Conservation (phyloP, 1,140 invertebrate species). For the Drosophila obscura region DNA sequence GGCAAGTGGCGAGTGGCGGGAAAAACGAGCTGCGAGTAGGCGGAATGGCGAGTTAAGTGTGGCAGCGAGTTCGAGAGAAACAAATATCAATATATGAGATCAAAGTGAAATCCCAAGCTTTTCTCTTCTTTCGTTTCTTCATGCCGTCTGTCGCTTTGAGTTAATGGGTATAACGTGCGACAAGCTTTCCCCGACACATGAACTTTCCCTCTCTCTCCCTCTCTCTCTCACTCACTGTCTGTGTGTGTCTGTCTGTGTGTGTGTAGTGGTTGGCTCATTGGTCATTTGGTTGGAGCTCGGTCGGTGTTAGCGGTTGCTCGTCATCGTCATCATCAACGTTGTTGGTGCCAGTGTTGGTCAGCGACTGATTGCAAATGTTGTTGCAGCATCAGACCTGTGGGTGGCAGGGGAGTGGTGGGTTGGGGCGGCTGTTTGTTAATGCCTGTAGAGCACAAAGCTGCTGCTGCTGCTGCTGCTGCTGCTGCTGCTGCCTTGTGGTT, state of each 20-base stretch:
- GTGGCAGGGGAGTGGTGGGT: neutral
- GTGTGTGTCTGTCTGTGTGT: constrained; percentile 20
- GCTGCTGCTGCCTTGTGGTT: constrained; percentile 39
- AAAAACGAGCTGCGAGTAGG: no score
- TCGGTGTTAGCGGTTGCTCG: constrained; percentile 70
- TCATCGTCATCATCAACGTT: constrained; percentile 59
- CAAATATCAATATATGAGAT: no score
- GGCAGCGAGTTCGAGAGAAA: no score
- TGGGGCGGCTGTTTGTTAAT: constrained; percentile 53
- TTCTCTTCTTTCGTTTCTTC: neutral
- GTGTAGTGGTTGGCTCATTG: constrained; percentile 73
- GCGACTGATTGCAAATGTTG: constrained; percentile 69
- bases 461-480: constrained; percentile 8
- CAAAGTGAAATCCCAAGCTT: no score
- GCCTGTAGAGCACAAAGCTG: constrained; percentile 57
- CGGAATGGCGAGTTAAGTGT: no score
- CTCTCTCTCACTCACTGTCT: neutral
- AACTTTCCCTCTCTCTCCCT: neutral
- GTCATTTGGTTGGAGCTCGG: constrained; percentile 75
- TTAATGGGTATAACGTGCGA: constrained; percentile 19
- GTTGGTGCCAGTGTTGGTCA: constrained; percentile 31
- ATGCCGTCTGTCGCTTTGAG: no score
- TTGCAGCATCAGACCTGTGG: constrained; percentile 10
- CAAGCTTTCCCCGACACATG: constrained; percentile 55
- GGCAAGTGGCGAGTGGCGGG: no score